A percentile compares a stretch with the other conserved stretches of the same genome.
phyloP scores from a whole-genome alignment of 2,888 invertebrate species.

The Drosophila antonietae region DNA sequence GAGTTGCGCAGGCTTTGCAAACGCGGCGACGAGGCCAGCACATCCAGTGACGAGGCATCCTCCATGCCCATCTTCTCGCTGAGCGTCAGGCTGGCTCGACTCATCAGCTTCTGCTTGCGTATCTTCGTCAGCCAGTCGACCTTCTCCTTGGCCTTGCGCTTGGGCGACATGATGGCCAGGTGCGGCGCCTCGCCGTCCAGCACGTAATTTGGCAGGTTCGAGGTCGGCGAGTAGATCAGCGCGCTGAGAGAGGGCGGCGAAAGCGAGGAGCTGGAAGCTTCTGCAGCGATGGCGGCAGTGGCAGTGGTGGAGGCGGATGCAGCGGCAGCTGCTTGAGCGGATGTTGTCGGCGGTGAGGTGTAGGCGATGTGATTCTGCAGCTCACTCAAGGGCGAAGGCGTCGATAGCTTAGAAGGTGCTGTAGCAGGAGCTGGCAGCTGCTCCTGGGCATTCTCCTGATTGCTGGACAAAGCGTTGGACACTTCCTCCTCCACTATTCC shows the following conservation, averaged over 20 bases:
- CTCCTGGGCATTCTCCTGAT: slow-evolving; percentile 72
- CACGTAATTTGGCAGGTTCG: slow-evolving; percentile 91
- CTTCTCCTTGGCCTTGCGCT: slow-evolving; percentile 87
- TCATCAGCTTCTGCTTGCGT: slow-evolving; percentile 86
- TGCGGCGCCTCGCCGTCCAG: slow-evolving; percentile 92
- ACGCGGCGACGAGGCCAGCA: slow-evolving; percentile 81
- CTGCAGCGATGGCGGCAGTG: too few relatives aligned
- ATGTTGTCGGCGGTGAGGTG: slow-evolving; percentile 70
- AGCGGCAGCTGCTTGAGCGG: slow-evolving; percentile 39
- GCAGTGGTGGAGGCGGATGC: too few relatives aligned
- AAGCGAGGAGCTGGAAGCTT: background rate
- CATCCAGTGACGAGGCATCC: slow-evolving; percentile 55
- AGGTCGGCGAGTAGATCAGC: slow-evolving; percentile 87
- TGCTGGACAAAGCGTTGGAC: slow-evolving; percentile 56
- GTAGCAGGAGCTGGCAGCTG: slow-evolving; percentile 11
- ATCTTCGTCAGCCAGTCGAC: slow-evolving; percentile 90
- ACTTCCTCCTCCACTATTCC: slow-evolving; percentile 66
- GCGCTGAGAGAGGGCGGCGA: slow-evolving; percentile 46
- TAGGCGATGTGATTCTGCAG: slow-evolving; percentile 70
- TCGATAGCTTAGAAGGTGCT: background rate
- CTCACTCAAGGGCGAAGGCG: slow-evolving; percentile 78
- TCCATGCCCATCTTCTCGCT: slow-evolving; percentile 78
- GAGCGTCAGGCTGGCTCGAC: slow-evolving; percentile 67
- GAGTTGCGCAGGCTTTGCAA: slow-evolving; percentile 79
- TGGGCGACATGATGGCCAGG: slow-evolving; percentile 88